Conservation (phyloP, 2,888 invertebrate species). For the Himalopsyche tibetana region DNA sequence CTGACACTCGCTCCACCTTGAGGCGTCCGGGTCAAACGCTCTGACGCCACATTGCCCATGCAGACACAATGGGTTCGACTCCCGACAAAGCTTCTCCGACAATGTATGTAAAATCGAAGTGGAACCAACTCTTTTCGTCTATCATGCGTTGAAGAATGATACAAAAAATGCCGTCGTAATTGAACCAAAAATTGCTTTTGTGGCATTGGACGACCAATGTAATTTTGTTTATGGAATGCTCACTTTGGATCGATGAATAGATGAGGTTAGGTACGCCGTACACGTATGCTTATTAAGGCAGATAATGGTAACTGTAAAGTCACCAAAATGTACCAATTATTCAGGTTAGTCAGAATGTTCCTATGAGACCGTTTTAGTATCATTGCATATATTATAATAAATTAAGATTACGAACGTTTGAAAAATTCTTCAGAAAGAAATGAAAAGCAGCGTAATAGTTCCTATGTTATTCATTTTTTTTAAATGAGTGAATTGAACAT, state of each 20-base stretch:
- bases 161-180: not conserved
- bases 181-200: conserved; percentile 28
- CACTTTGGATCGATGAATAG: not conserved
- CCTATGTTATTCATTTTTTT: too few relatives aligned
- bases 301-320: too few relatives aligned
- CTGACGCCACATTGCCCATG: not conserved
- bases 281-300: too few relatives aligned
- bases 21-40: conserved; percentile 12
- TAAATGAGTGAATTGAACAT: too few relatives aligned
- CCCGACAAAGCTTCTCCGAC: conserved; percentile 2
- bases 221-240: conserved; percentile 4
- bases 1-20: conserved; percentile 8
- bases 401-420: too few relatives aligned
- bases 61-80: conserved; percentile 13
- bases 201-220: not conserved
- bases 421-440: too few relatives aligned
- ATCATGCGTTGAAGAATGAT: conserved; percentile 17
- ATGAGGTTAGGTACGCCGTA: too few relatives aligned
- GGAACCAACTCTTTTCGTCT: conserved; percentile 10
- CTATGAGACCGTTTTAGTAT: too few relatives aligned
- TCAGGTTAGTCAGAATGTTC: too few relatives aligned
- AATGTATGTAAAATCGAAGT: conserved; percentile 13
- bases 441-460: too few relatives aligned
- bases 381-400: too few relatives aligned
- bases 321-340: too few relatives aligned